A percentile compares a stretch with the other conserved stretches of the same genome.
Evolutionary conservation across 2,888 invertebrate genomes (phyloP).

Genomic region (Tachina grossa): DNA sequence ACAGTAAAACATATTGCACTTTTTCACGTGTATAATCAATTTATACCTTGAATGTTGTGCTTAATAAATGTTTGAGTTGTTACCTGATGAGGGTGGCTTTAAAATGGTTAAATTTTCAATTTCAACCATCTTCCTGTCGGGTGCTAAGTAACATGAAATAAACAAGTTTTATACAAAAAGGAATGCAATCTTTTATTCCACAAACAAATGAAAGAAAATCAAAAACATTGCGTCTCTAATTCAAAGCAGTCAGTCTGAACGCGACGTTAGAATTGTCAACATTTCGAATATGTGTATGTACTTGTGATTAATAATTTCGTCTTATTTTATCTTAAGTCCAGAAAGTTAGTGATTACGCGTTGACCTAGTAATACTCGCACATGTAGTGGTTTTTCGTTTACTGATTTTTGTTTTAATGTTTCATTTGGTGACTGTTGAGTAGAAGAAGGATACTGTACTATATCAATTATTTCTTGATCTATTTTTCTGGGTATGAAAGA

Average conservation of each 20-base stretch:
- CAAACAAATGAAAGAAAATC: slow-evolving; percentile 57
- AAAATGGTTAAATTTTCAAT: background rate
- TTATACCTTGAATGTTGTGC: slow-evolving; percentile 23
- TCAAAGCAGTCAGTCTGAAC: slow-evolving; percentile 46
- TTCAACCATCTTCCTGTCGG: slow-evolving; percentile 50
- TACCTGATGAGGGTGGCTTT: slow-evolving; percentile 15
- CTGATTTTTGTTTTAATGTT: background rate
- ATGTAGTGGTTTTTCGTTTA: slow-evolving; percentile 9
- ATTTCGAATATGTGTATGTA: slow-evolving; percentile 9
- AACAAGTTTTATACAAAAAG: slow-evolving; percentile 71
- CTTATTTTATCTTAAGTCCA: background rate
- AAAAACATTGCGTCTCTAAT: slow-evolving; percentile 49
- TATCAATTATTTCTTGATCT: no score
- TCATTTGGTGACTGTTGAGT: background rate
- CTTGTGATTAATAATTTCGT: background rate
- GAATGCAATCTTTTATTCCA: slow-evolving; percentile 21
- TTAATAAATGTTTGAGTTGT: slow-evolving; percentile 3
- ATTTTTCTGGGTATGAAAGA: background rate
- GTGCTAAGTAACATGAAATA: slow-evolving; percentile 79
- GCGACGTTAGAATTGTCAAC: slow-evolving; percentile 43
- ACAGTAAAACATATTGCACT: slow-evolving; percentile 63
- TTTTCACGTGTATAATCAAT: slow-evolving; percentile 56
- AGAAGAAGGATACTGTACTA: no score
- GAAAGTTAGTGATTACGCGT: background rate
- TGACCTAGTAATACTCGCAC: slow-evolving; percentile 45